Base-by-base conservation (phyloP, 2,113 vertebrate genomes). In the Scatophagus argus region DNA sequence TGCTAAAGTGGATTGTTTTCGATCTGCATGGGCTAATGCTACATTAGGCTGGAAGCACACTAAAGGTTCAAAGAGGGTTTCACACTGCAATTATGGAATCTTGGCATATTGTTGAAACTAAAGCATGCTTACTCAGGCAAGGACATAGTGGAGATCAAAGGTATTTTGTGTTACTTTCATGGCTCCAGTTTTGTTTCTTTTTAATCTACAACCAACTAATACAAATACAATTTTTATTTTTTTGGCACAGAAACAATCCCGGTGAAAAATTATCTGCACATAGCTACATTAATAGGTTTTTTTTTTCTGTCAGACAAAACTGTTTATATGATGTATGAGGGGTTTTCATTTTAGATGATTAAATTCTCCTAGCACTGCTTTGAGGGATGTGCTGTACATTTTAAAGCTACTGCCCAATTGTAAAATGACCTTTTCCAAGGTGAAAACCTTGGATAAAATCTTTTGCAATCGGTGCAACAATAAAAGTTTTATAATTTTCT, bases 1-100 rank as follows among this genome's bases (percentile, higher is more conserved):
- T 66, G 74, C 31, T 0, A 38, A 55, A 66, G 59, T 80, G 44
- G 49, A 66, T 60, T 73, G 65, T 82, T 75, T 32, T 38, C 54
- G 65, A 76, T 81, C 61, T 83, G 74, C 39, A 38, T 58, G 10
- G 5, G 27, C 16, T 17, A 36, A 69, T 11, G 21, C 16, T 34
- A 34, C 17, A 51, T 16, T 27, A 41, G 34, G 41, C 7, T 27
- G 12, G 25, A 9, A 54, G 23, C 65, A 59, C 34, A 34, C 13
- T 0, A 12, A 29, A 67, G 31, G 56, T 27, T 58, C 55, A 74
- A 59, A 43, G 14, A 41, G 36, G 39, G 29, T 64, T 51, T 31
- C 21, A 52, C 49, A 25, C n/a, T 51, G 38, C 12, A 34, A 55
- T 29, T 3, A 54, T 36, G 14, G 4, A 34, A 39, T 46, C 31